A percentile compares a stretch with the other conserved stretches of the same genome.
These are phyloP conservation scores for Drosophila athabasca DNA, from an alignment of 1,140 invertebrate genomes.

Conservation along the genomic window DNA sequence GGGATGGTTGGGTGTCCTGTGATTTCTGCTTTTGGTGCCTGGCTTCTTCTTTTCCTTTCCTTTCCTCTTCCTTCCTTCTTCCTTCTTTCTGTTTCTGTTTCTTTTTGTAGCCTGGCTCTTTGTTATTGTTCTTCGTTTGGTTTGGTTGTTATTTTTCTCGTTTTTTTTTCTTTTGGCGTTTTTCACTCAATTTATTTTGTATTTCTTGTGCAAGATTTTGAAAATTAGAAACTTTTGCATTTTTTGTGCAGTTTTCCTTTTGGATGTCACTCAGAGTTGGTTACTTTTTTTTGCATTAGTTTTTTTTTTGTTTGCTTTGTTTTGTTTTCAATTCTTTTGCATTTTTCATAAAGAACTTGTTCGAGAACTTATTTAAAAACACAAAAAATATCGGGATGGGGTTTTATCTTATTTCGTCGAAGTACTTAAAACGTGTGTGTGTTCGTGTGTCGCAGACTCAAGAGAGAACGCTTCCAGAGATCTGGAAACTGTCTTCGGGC, in stretches of 20 bases:
- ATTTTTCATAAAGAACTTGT: conserved; percentile 67
- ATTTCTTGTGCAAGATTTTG: conserved; percentile 78
- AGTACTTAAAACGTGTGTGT: conserved; percentile 73
- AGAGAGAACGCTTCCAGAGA: conserved; percentile 46
- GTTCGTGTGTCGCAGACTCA: conserved; percentile 57
- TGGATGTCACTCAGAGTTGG: conserved; percentile 56
- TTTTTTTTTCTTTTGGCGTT: conserved; percentile 36
- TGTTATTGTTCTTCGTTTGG: conserved; percentile 36
- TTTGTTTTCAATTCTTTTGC: conserved; percentile 56
- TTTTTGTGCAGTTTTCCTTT: conserved; percentile 52
- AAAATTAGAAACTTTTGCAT: conserved; percentile 72
- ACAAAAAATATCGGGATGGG: conserved; percentile 49
- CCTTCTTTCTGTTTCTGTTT: conserved; percentile 28
- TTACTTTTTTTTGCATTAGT: conserved; percentile 7
- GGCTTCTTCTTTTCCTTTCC: conserved; percentile 18
- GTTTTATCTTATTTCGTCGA: conserved; percentile 36
- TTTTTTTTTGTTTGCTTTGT: conserved; percentile 1
- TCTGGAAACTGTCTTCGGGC: conserved; percentile 34
- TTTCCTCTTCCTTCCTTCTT: conserved; percentile 33
- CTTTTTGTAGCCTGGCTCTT: conserved; percentile 37
- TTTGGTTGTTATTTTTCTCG: conserved; percentile 30
- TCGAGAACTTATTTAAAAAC: conserved; percentile 72
- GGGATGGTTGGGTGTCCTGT: conserved; percentile 13
- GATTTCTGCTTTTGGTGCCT: conserved; percentile 2
- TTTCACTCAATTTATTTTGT: conserved; percentile 77